Evolutionary conservation across 2,888 invertebrate genomes (phyloP).

Genomic region (Machimus rusticus): DNA sequence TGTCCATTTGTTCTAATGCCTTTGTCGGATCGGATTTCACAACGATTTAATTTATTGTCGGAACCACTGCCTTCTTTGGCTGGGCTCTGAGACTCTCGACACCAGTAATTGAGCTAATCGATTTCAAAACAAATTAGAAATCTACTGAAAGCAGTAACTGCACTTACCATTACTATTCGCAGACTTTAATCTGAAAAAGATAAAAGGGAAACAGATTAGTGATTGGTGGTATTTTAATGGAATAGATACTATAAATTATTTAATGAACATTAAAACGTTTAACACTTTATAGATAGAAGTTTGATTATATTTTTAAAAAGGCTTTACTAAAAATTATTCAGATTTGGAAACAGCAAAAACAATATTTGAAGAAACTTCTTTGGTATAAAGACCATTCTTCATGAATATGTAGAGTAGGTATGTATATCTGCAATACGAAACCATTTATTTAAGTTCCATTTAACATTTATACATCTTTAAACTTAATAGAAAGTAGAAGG

Average conservation of each 20-base stretch:
- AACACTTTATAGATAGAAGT: neutral
- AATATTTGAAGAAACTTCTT: neutral
- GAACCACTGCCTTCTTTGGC: neutral
- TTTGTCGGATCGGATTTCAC: neutral
- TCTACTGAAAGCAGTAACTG: neutral
- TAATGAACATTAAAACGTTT: neutral
- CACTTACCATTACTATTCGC: constrained; percentile 63
- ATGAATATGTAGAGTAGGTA: too few species aligned
- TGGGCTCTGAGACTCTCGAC: neutral
- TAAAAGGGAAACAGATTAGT: constrained; percentile 51
- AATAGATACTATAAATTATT: neutral
- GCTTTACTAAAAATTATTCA: neutral
- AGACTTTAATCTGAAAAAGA: constrained; percentile 61
- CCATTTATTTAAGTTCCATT: too few species aligned
- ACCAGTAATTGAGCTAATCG: neutral
- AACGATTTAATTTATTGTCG: neutral
- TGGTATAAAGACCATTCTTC: too few species aligned
- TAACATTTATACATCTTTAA: too few species aligned
- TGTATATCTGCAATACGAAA: too few species aligned
- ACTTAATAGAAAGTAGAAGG: too few species aligned
- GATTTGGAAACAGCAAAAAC: neutral
- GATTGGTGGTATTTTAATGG: neutral
- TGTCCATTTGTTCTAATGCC: neutral
- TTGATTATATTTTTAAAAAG: neutral
- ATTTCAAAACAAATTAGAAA: neutral